phyloP scores from a whole-genome alignment of 2,888 invertebrate genomes.

The Diarsia mendica region DNA sequence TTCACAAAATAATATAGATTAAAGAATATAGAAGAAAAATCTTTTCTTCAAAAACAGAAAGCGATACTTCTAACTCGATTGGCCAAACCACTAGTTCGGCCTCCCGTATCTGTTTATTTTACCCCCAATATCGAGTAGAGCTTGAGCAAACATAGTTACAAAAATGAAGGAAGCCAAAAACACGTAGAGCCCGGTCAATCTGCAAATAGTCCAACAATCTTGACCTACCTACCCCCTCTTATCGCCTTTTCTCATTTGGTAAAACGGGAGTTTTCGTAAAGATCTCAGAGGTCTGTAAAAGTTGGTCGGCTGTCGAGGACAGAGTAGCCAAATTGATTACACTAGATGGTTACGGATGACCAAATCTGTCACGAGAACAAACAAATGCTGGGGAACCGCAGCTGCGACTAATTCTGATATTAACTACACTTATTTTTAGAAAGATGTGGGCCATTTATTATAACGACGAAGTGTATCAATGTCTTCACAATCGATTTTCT shows the following conservation, averaged over 20 bases:
- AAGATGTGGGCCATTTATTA: not conserved
- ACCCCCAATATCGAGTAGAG: constrained; percentile 60
- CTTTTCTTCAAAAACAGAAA: constrained; percentile 2
- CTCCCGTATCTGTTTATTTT: constrained; percentile 59
- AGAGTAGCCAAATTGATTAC: constrained; percentile 70
- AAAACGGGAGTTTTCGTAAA: not conserved
- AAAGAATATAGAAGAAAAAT: constrained; percentile 3
- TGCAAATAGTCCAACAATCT: constrained; percentile 56
- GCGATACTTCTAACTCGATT: constrained; percentile 55
- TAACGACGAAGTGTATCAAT: not conserved
- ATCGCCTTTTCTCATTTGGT: not conserved
- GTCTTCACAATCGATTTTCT: not conserved
- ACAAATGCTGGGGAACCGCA: constrained; percentile 62
- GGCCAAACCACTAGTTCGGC: constrained; percentile 46
- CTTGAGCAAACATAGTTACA: constrained; percentile 66
- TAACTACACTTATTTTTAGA: constrained; percentile 51
- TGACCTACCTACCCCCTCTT: constrained; percentile 28
- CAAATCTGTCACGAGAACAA: constrained; percentile 68
- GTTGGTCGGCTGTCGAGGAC: constrained; percentile 55
- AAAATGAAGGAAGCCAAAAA: constrained; percentile 68
- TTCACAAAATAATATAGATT: not conserved
- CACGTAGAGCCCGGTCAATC: constrained; percentile 64
- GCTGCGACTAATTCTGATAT: constrained; percentile 63
- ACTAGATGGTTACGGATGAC: constrained; percentile 68
- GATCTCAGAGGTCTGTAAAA: constrained; percentile 30